These are phyloP conservation scores for Argyrosomus regius DNA, from an alignment of 2,797 vertebrate species.

Conservation along the genomic window DNA sequence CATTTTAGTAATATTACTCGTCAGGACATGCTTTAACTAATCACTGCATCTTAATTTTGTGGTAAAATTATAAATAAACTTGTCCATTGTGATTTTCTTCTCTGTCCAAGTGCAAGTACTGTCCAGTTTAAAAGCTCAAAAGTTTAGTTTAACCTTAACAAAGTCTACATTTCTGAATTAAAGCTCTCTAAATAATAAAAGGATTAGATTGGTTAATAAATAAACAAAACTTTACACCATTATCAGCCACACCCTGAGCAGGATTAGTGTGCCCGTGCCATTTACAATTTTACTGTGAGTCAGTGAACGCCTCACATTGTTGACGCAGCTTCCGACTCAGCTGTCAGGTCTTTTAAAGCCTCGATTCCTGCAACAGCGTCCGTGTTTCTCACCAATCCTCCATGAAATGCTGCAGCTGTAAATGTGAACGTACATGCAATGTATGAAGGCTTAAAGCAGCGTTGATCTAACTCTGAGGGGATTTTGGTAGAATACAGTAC, in stretches of 20 bases:
- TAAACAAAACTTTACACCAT: background rate
- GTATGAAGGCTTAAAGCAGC: background rate
- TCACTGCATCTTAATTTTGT: background rate
- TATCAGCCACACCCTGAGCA: constrained; percentile 13
- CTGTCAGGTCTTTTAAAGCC: constrained; percentile 16
- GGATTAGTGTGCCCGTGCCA: accelerated
- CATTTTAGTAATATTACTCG: background rate
- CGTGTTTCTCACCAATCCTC: no score
- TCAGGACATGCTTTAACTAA: background rate
- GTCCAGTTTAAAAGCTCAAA: no score
- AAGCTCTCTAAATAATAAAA: no score
- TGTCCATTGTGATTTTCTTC: background rate
- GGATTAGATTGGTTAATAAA: background rate
- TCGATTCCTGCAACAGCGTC: background rate
- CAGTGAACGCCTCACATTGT: constrained; percentile 42
- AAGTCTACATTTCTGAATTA: no score
- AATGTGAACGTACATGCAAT: background rate
- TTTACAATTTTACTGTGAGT: background rate
- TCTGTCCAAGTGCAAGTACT: background rate
- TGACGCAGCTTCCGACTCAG: constrained; percentile 73
- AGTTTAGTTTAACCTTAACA: background rate
- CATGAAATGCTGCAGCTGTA: accelerated
- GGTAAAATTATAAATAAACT: background rate
- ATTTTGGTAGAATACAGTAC: background rate
- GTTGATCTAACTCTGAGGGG: background rate